These are phyloP conservation scores for Radopholus similis DNA, from an alignment of 1,140 invertebrate species.

Conservation along the genomic window DNA sequence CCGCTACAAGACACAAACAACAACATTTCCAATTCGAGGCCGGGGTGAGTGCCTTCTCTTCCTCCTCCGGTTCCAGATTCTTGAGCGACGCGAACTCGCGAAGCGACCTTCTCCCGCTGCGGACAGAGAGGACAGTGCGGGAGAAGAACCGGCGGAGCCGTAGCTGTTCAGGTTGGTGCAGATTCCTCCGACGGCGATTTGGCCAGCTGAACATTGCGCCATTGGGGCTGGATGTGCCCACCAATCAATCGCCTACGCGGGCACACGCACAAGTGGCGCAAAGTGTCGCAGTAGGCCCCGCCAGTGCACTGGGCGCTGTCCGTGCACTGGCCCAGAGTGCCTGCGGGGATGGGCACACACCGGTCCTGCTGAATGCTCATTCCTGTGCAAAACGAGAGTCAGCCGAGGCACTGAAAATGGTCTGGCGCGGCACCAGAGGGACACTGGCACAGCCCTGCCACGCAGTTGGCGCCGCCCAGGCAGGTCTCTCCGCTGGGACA, in stretches of 20 bases:
- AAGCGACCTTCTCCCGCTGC: background rate
- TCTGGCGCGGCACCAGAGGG: conserved; percentile 34
- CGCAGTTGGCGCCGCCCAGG: conserved; percentile 29
- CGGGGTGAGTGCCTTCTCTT: too few species aligned
- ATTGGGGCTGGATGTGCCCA: background rate
- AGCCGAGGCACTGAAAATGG: too few species aligned
- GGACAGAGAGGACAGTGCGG: background rate
- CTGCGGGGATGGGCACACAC: conserved; percentile 16
- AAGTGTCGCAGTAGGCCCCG: conserved; percentile 35
- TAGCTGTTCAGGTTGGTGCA: conserved; percentile 30
- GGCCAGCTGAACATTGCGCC: conserved; percentile 28
- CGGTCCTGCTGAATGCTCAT: conserved; percentile 11
- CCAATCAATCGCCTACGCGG: conserved; percentile 17
- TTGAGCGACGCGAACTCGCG: background rate
- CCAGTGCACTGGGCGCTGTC: conserved; percentile 39
- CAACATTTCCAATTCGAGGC: too few species aligned
- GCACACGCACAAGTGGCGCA: conserved; percentile 37
- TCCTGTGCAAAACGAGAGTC: too few species aligned
- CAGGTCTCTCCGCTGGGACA: conserved; percentile 38
- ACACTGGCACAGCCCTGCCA: conserved; percentile 23
- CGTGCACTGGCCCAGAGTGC: conserved; percentile 37
- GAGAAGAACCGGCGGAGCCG: background rate
- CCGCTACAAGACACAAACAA: too few species aligned
- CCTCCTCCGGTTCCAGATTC: background rate
- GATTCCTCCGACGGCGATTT: conserved; percentile 45